A percentile compares a stretch with the other conserved stretches of the same genome.
Evolutionary conservation across 2,888 invertebrate genomes (phyloP).

Genomic region (Acleris emargana): DNA sequence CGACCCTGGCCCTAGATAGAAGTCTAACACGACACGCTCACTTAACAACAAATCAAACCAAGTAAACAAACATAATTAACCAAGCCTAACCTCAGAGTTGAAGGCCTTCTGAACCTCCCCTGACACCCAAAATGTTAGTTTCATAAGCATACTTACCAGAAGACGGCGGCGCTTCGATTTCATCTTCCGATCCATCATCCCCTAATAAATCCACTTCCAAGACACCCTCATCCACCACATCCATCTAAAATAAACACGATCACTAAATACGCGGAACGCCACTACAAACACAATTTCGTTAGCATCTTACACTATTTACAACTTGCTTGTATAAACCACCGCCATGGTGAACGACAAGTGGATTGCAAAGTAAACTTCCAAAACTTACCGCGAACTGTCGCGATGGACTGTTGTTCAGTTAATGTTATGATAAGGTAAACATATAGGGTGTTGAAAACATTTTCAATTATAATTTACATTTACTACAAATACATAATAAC

Average conservation of each 20-base stretch:
- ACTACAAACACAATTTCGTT: slow-evolving; percentile 38
- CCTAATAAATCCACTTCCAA: slow-evolving; percentile 89
- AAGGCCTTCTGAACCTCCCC: background rate
- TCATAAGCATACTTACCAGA: slow-evolving; percentile 73
- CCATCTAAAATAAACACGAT: slow-evolving; percentile 67
- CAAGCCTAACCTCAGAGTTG: background rate
- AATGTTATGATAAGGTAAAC: slow-evolving; percentile 63
- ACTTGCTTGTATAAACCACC: slow-evolving; percentile 58
- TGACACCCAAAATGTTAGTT: background rate
- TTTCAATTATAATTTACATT: slow-evolving; percentile 59
- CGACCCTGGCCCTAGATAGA: slow-evolving; percentile 86
- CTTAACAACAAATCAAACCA: background rate
- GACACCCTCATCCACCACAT: slow-evolving; percentile 77
- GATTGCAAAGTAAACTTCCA: slow-evolving; percentile 59
- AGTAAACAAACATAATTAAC: background rate
- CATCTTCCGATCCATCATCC: slow-evolving; percentile 89
- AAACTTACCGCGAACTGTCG: slow-evolving; percentile 76
- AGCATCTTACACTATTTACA: slow-evolving; percentile 59
- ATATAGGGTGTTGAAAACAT: slow-evolving; percentile 62
- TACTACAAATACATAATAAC: slow-evolving; percentile 55
- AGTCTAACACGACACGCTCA: slow-evolving; percentile 55
- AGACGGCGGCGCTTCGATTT: slow-evolving; percentile 86
- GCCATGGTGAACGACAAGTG: slow-evolving; percentile 82
- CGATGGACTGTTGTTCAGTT: slow-evolving; percentile 69
- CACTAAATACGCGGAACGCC: slow-evolving; percentile 37